Evolutionary conservation across 2,113 vertebrate genomes (phyloP).

Genomic region (Psilopsiagon aymara): DNA sequence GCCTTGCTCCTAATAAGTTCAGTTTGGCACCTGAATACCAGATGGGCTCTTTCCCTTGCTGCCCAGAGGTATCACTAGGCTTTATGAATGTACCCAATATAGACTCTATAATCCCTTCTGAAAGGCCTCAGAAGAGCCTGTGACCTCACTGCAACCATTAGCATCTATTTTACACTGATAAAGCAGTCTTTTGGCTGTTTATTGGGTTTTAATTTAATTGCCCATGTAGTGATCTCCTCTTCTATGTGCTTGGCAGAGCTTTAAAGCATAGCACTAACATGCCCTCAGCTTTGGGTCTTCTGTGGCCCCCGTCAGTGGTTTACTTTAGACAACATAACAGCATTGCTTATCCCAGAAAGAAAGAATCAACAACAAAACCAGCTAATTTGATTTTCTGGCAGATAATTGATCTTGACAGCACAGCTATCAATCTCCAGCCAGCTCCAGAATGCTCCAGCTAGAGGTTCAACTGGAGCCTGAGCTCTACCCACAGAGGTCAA

Average conservation of each 20-base stretch:
- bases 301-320: accelerated
- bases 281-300: background rate
- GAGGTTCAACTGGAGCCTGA: background rate
- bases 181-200: background rate
- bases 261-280: background rate
- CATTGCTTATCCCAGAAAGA: background rate
- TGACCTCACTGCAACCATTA: background rate
- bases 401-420: background rate
- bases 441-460: background rate
- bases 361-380: background rate
- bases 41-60: background rate
- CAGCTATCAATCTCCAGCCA: background rate
- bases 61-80: background rate
- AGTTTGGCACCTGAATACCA: background rate
- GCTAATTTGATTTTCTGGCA: background rate
- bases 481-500: background rate
- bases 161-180: background rate
- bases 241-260: background rate
- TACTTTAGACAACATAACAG: background rate
- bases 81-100: background rate
- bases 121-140: background rate
- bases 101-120: background rate
- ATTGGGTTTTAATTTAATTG: background rate
- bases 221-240: background rate
- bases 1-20: background rate